Percentiles rank a stretch among this genome's conserved stretches.
phyloP scores from a whole-genome alignment of 2,888 invertebrate genomes.

The Pseudeuparius sepicola region DNA sequence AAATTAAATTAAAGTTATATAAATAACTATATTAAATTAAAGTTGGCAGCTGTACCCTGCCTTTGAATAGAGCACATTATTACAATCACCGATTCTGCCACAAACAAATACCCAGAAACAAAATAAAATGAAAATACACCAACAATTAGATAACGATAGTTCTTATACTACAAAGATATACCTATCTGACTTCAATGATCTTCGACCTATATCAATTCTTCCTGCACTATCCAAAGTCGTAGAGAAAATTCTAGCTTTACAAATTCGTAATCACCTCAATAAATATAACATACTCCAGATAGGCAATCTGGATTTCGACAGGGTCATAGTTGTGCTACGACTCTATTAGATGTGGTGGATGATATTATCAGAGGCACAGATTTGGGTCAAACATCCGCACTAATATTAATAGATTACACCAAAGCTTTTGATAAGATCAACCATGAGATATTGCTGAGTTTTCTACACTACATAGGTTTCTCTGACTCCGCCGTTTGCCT shows the following conservation, averaged over 20 bases:
- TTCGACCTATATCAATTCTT: slow-evolving; percentile 5
- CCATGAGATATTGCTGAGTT: slow-evolving; percentile 7
- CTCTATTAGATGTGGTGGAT: slow-evolving; percentile 1
- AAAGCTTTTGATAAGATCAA: slow-evolving; percentile 11
- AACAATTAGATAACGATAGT: too few species aligned
- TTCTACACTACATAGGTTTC: slow-evolving; percentile 8
- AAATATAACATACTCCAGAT: slow-evolving; percentile 7
- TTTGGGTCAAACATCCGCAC: background rate
- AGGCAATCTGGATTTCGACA: slow-evolving; percentile 6
- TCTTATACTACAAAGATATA: too few species aligned
- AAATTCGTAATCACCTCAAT: slow-evolving; percentile 8
- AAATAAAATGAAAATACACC: too few species aligned
- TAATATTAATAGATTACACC: slow-evolving; percentile 10
- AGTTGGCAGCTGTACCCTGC: too few species aligned
- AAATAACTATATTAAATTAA: too few species aligned
- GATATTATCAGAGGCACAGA: slow-evolving; percentile 1
- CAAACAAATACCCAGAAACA: too few species aligned
- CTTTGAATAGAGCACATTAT: too few species aligned
- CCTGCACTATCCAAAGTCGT: slow-evolving; percentile 8
- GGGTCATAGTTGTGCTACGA: too few species aligned
- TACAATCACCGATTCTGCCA: too few species aligned
- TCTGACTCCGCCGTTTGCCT: slow-evolving; percentile 3
- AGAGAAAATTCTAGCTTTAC: slow-evolving; percentile 10
- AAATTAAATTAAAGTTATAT: too few species aligned
- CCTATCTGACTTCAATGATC: slow-evolving; percentile 8